Conservation (phyloP, 2,113 vertebrate species). For the Dicaeum eximium region DNA sequence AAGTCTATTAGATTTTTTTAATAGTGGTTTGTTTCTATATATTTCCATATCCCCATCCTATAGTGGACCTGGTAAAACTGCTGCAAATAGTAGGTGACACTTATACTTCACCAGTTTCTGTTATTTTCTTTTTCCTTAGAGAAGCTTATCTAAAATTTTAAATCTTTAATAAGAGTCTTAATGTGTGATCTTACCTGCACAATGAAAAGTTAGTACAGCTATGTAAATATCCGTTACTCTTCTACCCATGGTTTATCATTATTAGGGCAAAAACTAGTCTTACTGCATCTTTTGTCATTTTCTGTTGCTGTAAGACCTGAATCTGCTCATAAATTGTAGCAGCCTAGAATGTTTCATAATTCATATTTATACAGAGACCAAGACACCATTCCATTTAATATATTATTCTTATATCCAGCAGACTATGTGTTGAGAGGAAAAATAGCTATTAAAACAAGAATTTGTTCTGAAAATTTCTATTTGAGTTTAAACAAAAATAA, state of each 20-base stretch:
- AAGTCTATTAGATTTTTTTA: not conserved
- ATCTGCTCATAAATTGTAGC: not conserved
- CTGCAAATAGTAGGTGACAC: not conserved
- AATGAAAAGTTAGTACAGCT: not conserved
- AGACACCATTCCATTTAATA: not conserved
- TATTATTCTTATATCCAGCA: not conserved
- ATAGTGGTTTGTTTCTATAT: not conserved
- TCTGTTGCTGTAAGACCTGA: not conserved
- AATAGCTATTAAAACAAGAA: not conserved
- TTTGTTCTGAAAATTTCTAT: not conserved
- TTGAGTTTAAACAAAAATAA: not conserved
- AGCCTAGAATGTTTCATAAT: not conserved
- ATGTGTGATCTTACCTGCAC: not conserved
- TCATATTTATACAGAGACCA: not conserved
- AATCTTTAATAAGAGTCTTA: not conserved
- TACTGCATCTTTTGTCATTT: not conserved
- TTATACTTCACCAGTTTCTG: not conserved
- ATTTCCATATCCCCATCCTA: not conserved
- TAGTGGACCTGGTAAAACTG: not conserved
- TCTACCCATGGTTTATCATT: not conserved
- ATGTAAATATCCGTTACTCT: not conserved
- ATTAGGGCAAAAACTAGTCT: not conserved
- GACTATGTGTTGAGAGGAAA: not conserved
- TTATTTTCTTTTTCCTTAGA: not conserved
- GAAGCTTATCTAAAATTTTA: not conserved